Conservation (phyloP, 2,888 invertebrate species). For the Acanthosepion lycidas region DNA sequence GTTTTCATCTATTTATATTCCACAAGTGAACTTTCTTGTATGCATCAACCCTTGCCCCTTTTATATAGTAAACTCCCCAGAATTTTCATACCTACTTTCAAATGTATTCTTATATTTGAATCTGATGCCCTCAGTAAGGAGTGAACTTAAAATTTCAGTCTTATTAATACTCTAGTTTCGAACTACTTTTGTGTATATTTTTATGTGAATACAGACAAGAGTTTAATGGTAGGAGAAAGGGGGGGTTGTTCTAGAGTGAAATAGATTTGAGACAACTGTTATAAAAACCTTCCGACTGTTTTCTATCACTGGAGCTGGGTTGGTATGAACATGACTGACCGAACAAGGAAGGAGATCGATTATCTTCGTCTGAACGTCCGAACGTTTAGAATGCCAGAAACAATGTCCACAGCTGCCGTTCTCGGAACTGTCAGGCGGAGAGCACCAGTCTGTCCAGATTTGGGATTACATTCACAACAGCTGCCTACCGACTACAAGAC, state of each 20-base stretch:
- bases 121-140: no score
- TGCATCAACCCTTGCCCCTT: no score
- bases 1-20: no score
- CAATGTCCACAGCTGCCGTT: constrained; percentile 33
- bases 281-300: background rate
- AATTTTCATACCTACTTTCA: no score
- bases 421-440: background rate
- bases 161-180: no score
- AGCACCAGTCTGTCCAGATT: background rate
- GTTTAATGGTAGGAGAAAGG: background rate
- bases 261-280: background rate
- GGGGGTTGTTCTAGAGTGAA: background rate
- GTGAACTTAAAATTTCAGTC: no score
- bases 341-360: background rate
- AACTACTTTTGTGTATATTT: no score
- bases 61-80: no score
- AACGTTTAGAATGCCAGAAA: constrained; percentile 18
- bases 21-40: no score
- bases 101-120: no score
- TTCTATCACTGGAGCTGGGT: background rate
- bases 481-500: background rate
- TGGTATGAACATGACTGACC: background rate
- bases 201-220: no score
- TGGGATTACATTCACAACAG: background rate
- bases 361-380: background rate